Evolutionary conservation across 2,113 vertebrate genomes (phyloP).

Genomic region (Apaloderma vittatum): DNA sequence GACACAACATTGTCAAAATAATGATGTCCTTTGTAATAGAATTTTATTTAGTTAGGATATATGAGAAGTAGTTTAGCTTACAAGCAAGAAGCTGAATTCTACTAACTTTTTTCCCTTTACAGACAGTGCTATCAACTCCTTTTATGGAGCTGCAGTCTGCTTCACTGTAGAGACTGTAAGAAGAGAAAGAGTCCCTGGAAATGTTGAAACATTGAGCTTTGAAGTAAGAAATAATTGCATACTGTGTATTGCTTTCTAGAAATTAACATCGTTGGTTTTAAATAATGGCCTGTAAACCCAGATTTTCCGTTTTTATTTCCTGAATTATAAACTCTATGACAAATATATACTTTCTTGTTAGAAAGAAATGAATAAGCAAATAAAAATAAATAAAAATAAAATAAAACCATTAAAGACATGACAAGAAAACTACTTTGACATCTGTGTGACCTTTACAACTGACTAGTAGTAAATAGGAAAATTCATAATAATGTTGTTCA

Average conservation of each 20-base stretch:
- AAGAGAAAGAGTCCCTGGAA: background rate
- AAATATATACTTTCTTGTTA: background rate
- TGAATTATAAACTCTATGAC: background rate
- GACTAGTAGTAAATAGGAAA: background rate
- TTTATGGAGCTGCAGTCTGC: background rate
- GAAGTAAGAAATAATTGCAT: background rate
- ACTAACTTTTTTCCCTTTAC: background rate
- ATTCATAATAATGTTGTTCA: background rate
- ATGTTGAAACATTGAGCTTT: background rate
- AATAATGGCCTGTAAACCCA: background rate
- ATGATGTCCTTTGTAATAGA: background rate
- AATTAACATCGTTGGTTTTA: background rate
- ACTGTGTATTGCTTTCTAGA: background rate
- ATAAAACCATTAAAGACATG: background rate
- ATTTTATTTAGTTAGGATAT: background rate
- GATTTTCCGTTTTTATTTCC: background rate
- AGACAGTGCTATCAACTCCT: background rate
- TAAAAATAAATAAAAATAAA: background rate
- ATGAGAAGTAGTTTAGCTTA: background rate
- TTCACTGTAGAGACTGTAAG: background rate
- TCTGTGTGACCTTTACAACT: background rate
- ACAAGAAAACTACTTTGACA: background rate
- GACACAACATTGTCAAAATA: background rate
- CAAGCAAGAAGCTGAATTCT: background rate
- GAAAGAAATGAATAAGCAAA: background rate